Conservation (phyloP, 2,113 vertebrate genomes). For the Sorex araneus region DNA sequence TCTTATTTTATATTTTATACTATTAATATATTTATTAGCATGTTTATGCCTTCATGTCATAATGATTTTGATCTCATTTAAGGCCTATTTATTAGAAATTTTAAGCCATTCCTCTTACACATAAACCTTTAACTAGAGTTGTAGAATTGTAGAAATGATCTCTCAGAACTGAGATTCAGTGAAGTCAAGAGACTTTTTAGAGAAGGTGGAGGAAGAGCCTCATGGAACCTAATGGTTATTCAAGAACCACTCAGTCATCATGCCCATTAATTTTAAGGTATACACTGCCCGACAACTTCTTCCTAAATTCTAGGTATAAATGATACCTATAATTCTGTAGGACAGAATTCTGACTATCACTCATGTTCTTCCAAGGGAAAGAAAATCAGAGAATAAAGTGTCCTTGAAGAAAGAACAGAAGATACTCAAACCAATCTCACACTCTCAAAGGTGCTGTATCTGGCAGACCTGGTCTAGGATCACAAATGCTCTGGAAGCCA, state of each 20-base stretch:
- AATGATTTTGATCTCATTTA: constrained; percentile 46
- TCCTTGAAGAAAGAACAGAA: neutral
- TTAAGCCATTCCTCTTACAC: constrained; percentile 9
- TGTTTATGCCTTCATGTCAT: neutral
- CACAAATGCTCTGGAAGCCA: neutral
- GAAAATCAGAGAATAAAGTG: constrained; percentile 7
- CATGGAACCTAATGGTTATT: neutral
- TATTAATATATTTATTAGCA: neutral
- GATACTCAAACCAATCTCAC: neutral
- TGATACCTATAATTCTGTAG: constrained; percentile 5
- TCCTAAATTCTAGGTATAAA: neutral
- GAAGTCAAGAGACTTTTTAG: neutral
- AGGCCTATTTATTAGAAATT: neutral
- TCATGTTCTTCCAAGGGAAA: constrained; percentile 15
- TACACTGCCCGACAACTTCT: neutral
- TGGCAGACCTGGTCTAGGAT: neutral
- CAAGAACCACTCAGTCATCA: neutral
- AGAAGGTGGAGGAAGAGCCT: neutral
- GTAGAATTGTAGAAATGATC: constrained; percentile 30
- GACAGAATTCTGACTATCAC: neutral
- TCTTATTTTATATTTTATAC: constrained; percentile 28
- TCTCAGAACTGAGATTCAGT: neutral
- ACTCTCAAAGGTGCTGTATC: neutral
- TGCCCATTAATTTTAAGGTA: neutral
- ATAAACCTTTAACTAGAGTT: constrained; percentile 4